These are phyloP conservation scores for Montipora cactus DNA, from an alignment of 64 coral and sea anemone species.

Conservation along the genomic window DNA sequence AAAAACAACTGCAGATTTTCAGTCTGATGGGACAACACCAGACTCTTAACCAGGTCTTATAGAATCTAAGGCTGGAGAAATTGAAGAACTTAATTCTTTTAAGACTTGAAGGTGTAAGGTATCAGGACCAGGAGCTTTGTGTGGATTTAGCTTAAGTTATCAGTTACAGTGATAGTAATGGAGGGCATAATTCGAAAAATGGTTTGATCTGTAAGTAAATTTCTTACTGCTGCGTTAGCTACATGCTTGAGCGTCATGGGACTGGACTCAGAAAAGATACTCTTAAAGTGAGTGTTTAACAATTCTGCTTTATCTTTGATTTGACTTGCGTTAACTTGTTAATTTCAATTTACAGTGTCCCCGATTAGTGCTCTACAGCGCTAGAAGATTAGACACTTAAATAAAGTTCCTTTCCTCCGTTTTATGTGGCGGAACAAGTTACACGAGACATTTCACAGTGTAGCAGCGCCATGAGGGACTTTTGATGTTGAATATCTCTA, in stretches of 20 bases:
- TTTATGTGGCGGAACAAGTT: too few relatives aligned
- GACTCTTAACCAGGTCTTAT: constrained; percentile 10
- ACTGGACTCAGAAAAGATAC: constrained; percentile 10
- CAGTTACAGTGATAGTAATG: constrained; percentile 36
- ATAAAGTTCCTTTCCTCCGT: too few relatives aligned
- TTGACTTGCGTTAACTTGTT: too few relatives aligned
- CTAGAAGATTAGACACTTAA: too few relatives aligned
- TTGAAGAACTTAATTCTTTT: constrained; percentile 32
- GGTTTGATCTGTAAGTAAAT: neutral
- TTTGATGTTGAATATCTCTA: neutral
- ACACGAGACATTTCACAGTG: too few relatives aligned
- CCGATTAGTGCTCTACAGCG: too few relatives aligned
- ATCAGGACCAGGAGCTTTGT: constrained; percentile 28
- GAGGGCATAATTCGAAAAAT: neutral
- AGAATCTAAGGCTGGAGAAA: constrained; percentile 34
- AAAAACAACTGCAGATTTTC: neutral
- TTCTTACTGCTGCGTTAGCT: constrained; percentile 21
- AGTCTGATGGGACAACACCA: constrained; percentile 31
- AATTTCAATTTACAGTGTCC: too few relatives aligned
- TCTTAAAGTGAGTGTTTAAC: constrained; percentile 7
- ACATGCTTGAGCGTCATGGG: constrained; percentile 39
- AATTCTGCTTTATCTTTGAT: neutral
- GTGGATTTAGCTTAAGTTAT: constrained; percentile 28
- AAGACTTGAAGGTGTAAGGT: constrained; percentile 28
- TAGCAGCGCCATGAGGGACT: neutral